phyloP scores from a whole-genome alignment of 2,888 invertebrate genomes.

The Venusia cambrica region DNA sequence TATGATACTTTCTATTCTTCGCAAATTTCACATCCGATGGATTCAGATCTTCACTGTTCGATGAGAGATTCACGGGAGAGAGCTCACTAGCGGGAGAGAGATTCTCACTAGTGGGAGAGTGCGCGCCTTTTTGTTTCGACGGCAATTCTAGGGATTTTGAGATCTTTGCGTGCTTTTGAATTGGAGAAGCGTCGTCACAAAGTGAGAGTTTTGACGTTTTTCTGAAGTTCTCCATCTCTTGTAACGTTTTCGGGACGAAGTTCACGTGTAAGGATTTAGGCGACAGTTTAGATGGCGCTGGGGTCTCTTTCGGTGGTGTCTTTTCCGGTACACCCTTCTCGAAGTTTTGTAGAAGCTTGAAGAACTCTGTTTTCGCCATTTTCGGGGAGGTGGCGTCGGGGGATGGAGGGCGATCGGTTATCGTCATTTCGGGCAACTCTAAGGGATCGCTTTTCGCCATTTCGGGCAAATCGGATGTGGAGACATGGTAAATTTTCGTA shows the following conservation, averaged over 20 bases:
- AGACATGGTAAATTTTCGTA: no score
- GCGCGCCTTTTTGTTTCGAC: no score
- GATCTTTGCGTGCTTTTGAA: no score
- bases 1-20: conserved; percentile 36
- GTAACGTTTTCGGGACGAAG: conserved; percentile 34
- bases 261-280: conserved; percentile 24
- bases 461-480: no score
- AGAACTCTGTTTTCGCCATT: conserved; percentile 46
- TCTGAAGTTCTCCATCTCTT: conserved; percentile 34
- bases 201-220: neutral
- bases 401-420: no score
- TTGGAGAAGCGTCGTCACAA: no score
- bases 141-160: conserved; percentile 24
- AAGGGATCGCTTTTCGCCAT: no score
- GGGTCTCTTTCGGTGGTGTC: conserved; percentile 11
- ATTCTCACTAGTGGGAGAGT: no score
- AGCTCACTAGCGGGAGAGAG: no score
- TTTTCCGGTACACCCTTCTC: conserved; percentile 40
- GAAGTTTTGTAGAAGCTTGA: conserved; percentile 56
- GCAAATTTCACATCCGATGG: conserved; percentile 35
- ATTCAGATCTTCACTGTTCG: conserved; percentile 39
- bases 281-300: conserved; percentile 2
- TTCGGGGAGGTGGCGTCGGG: conserved; percentile 35
- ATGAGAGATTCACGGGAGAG: conserved; percentile 33
- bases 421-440: no score